Percentiles rank a stretch among this genome's conserved stretches.
Evolutionary conservation across 2,888 invertebrate species (phyloP).

Genomic region (Congeria kusceri): DNA sequence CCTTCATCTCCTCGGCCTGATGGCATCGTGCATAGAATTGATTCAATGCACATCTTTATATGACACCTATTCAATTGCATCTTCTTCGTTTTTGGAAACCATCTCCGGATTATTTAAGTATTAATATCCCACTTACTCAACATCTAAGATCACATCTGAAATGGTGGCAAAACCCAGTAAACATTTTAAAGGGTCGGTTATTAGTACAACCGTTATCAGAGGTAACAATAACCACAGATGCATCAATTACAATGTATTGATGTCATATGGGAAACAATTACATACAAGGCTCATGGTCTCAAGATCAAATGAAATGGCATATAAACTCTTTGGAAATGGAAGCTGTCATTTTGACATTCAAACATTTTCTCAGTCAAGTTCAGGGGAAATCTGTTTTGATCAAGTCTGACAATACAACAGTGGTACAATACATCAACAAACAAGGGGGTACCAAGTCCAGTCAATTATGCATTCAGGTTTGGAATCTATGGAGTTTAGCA

Average conservation of each 20-base stretch:
- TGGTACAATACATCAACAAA: conserved; percentile 50
- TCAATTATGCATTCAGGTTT: conserved; percentile 20
- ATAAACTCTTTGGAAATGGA: conserved; percentile 43
- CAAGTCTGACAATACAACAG: conserved; percentile 47
- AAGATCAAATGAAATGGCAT: conserved; percentile 11
- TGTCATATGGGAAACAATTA: conserved; percentile 24
- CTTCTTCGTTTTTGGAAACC: conserved; percentile 33
- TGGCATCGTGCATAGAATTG: conserved; percentile 36
- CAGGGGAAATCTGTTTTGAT: conserved; percentile 31
- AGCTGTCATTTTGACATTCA: conserved; percentile 20
- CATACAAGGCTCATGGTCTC: conserved; percentile 30
- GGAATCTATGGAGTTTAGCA: too few relatives aligned
- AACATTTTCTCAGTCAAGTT: conserved; percentile 21
- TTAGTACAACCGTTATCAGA: not conserved
- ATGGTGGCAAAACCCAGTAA: conserved; percentile 13
- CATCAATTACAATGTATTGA: conserved; percentile 15
- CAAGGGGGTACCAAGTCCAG: conserved; percentile 51
- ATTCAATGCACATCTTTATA: conserved; percentile 30
- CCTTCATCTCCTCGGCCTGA: conserved; percentile 29
- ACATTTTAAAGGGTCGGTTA: conserved; percentile 25
- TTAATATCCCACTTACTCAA: conserved; percentile 18
- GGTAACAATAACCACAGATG: conserved; percentile 42
- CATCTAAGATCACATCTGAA: conserved; percentile 12
- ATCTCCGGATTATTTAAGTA: not conserved
- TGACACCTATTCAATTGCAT: conserved; percentile 30